phyloP scores from a whole-genome alignment of 2,888 invertebrate species.

The Agrochola macilenta region DNA sequence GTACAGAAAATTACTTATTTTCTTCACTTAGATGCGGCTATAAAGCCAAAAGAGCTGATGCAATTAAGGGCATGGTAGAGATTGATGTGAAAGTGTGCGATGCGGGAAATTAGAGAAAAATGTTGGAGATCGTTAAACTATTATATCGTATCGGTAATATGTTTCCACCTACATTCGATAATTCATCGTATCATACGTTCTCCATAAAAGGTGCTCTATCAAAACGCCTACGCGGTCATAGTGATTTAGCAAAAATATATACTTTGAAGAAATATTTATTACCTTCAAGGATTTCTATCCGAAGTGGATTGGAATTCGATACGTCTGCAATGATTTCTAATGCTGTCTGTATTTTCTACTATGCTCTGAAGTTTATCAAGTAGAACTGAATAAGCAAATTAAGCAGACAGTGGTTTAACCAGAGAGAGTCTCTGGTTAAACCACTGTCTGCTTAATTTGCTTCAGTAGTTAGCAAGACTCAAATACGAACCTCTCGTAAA shows the following conservation, averaged over 20 bases:
- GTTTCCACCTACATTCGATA: constrained; percentile 57
- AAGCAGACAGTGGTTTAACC: constrained; percentile 6
- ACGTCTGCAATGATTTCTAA: constrained; percentile 28
- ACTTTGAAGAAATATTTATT: constrained; percentile 44
- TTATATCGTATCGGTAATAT: constrained; percentile 52
- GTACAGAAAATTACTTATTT: constrained; percentile 31
- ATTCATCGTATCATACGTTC: constrained; percentile 47
- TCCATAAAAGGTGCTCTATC: constrained; percentile 55
- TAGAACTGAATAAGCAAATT: constrained; percentile 23
- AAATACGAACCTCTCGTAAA: constrained; percentile 8
- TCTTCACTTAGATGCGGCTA: constrained; percentile 34
- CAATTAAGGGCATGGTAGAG: constrained; percentile 61
- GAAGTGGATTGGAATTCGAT: constrained; percentile 40
- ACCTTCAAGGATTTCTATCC: constrained; percentile 33
- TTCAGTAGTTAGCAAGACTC: constrained; percentile 2
- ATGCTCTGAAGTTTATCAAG: constrained; percentile 14
- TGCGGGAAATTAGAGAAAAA: constrained; percentile 55
- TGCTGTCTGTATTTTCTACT: constrained; percentile 10
- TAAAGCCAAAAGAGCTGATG: constrained; percentile 39
- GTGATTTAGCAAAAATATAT: constrained; percentile 55
- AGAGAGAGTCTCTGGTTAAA: too few relatives aligned
- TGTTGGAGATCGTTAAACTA: constrained; percentile 50
- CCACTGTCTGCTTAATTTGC: too few relatives aligned
- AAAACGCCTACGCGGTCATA: constrained; percentile 54
- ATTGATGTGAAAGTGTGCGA: constrained; percentile 61